A percentile compares a stretch with the other conserved stretches of the same genome.
Conservation (phyloP, 2,113 vertebrate species). For the Sylvia atricapilla region DNA sequence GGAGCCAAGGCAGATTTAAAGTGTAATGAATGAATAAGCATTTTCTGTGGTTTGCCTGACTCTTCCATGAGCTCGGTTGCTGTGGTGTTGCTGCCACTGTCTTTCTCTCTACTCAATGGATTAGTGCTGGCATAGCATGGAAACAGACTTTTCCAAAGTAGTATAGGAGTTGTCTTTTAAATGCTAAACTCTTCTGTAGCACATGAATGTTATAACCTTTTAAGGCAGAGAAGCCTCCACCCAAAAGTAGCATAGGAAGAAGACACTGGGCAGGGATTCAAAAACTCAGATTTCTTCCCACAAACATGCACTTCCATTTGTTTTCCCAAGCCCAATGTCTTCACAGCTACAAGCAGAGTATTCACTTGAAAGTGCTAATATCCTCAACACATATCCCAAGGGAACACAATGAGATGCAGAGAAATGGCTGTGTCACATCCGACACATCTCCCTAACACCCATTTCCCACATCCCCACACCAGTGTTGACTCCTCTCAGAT, state of each 20-base stretch:
- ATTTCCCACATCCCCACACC: neutral
- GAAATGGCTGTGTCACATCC: neutral
- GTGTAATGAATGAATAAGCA: constrained; percentile 50
- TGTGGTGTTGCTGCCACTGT: neutral
- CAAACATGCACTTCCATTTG: constrained; percentile 1
- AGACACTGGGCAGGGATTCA: neutral
- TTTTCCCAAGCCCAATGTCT: neutral
- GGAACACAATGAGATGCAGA: neutral
- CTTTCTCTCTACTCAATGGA: neutral
- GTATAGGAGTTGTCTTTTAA: neutral
- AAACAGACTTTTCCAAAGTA: neutral
- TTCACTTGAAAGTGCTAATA: neutral
- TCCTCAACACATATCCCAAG: neutral
- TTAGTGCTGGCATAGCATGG: neutral
- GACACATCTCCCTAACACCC: neutral
- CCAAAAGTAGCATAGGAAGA: neutral
- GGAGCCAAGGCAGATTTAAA: constrained; percentile 59
- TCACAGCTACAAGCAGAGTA: constrained; percentile 33
- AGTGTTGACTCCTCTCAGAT: neutral
- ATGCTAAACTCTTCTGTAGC: neutral
- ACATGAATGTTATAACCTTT: neutral
- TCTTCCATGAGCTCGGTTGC: neutral
- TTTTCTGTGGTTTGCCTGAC: constrained; percentile 20
- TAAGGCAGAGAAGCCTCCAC: neutral
- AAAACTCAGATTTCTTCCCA: neutral